phyloP scores from a whole-genome alignment of 2,888 invertebrate species.

The Crepidodera aurea region DNA sequence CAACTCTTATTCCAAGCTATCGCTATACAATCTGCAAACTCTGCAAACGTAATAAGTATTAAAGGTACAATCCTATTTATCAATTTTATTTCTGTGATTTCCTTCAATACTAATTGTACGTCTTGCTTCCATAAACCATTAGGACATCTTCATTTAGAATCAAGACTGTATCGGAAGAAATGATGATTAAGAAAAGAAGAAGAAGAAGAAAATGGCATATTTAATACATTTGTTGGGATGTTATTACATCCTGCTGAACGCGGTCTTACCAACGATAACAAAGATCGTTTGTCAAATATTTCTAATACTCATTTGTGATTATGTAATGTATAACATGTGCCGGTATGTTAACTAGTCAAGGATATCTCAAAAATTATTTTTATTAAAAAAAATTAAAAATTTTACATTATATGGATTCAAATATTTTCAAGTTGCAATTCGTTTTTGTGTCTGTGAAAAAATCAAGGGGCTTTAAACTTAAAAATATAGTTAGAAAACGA shows the following conservation, averaged over 20 bases:
- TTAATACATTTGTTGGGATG: conserved; percentile 15
- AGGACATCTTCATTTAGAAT: conserved; percentile 6
- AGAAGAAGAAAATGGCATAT: conserved; percentile 9
- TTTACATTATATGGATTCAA: too few relatives aligned
- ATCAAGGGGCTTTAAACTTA: too few relatives aligned
- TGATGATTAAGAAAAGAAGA: conserved; percentile 1
- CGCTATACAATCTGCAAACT: too few relatives aligned
- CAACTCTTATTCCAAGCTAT: too few relatives aligned
- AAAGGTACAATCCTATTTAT: conserved; percentile 2
- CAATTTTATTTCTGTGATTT: conserved; percentile 5
- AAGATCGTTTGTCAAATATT: conserved; percentile 24
- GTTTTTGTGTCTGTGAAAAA: too few relatives aligned
- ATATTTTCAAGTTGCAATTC: too few relatives aligned
- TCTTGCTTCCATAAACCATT: conserved; percentile 16
- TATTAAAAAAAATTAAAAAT: neutral
- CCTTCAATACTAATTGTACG: conserved; percentile 8
- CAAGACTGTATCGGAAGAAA: neutral
- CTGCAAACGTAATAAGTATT: too few relatives aligned
- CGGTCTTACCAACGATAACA: conserved; percentile 13
- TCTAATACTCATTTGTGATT: neutral
- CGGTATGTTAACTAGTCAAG: neutral
- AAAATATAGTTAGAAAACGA: too few relatives aligned
- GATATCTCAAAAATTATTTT: too few relatives aligned
- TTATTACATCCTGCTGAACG: conserved; percentile 16
- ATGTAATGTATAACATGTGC: neutral